Conservation (phyloP, 2,113 vertebrate species). For the Lampris incognitus region DNA sequence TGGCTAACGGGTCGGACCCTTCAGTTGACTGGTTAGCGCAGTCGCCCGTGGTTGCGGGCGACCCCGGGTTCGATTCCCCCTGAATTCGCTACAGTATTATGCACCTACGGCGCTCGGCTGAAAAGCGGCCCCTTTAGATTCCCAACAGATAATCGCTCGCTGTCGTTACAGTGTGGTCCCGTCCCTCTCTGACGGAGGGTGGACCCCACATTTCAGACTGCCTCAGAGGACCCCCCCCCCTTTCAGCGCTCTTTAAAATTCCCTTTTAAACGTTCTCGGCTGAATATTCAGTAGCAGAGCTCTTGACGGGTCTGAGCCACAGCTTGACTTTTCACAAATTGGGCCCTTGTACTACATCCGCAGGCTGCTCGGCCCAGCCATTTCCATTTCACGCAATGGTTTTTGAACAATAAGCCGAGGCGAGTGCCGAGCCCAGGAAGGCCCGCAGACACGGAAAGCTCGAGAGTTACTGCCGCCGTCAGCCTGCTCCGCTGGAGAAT, state of each 20-base stretch:
- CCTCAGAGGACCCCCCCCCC: too few species aligned
- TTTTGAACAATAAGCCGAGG: not conserved
- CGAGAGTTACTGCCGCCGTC: constrained; percentile 41
- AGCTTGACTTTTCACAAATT: constrained; percentile 19
- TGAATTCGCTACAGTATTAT: not conserved
- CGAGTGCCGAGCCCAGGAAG: constrained; percentile 31
- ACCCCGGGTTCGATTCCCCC: too few species aligned
- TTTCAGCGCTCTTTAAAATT: not conserved
- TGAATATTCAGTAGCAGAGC: not conserved
- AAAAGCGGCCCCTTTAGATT: not conserved
- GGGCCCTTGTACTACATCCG: not conserved
- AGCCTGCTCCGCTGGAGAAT: constrained; percentile 35
- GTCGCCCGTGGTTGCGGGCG: too few species aligned
- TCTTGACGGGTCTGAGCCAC: constrained; percentile 14
- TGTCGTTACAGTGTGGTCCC: too few species aligned
- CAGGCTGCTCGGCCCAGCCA: not conserved
- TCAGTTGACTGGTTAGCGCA: too few species aligned
- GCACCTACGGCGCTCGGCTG: constrained; percentile 30
- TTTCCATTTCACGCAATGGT: not conserved
- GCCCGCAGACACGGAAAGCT: constrained; percentile 27
- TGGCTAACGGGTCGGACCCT: too few species aligned
- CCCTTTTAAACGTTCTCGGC: not conserved
- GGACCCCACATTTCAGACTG: too few species aligned
- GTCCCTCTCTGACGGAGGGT: too few species aligned
- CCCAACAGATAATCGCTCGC: too few species aligned